Evolutionary conservation across 2,888 invertebrate genomes (phyloP), one percentile per base, ranked within the genome.

Genomic region (Eudemis profundana): DNA sequence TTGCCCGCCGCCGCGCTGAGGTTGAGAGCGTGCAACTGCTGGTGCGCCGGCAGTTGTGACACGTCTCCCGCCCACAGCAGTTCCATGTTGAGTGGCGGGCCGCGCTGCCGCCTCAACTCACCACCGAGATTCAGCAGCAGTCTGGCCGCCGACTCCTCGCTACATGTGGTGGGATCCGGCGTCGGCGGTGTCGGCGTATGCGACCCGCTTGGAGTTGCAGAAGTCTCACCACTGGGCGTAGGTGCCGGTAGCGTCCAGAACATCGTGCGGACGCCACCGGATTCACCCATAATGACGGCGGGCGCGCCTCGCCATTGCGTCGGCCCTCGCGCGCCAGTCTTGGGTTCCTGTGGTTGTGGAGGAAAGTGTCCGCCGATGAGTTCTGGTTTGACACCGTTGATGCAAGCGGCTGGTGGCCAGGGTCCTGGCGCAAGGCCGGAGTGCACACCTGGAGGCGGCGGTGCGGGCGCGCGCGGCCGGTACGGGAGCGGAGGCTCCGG

Each of bases 211-310:
- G 92, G 84, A 5, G 88, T 82, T 23, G 92, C 73, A 2, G 70
- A 62, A 5, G 74, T 87, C 83, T 94, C 89, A 40, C 86, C 94
- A 46, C 93, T 91, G 40, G 94, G 81, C 36, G 85, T 84, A 2
- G 90, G 93, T 40, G 94, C 94, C 54, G 94, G 93, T 17, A 94
- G 86, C 60, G 94, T 94, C 94, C 94, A 94, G 68, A 94, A 94
- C 94, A 94, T 94, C 21, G 94, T 94, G 50, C 95, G 93, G 0
- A 98, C 97, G 44, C 97, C 97, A 61, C 97, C 98, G 40, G 97
- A 97, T 86, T 98, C 97, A 53, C 97, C 97, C 97, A 98, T 97
- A 73, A 98, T 97, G 69, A 97, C 97, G 51, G 97, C 96, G 29
- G 98, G 97, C 56, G 97, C 96, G 77, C 85, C 95, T 78, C 90